Evolutionary conservation across 2,113 vertebrate genomes (phyloP).

Genomic region (Haliaeetus leucogaster): DNA sequence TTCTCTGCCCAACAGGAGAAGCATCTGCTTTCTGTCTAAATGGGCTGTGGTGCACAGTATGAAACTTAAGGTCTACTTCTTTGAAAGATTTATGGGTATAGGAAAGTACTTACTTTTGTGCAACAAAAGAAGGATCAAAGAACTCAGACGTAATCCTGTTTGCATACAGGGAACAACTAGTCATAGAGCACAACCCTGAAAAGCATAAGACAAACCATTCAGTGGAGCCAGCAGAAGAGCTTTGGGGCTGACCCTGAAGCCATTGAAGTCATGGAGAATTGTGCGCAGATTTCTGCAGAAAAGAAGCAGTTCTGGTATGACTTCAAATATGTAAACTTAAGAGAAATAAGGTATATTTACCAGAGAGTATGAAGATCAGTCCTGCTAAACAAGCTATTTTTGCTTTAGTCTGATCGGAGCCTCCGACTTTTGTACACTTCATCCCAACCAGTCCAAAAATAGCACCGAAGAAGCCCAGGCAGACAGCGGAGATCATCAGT

Average conservation of each 20-base stretch:
- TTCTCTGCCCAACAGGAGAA: not conserved
- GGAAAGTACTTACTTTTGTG: constrained; percentile 87
- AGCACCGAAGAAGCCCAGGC: constrained; percentile 88
- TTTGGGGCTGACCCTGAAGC: constrained; percentile 3
- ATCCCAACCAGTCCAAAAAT: constrained; percentile 91
- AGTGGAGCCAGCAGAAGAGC: not conserved
- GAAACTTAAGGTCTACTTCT: not conserved
- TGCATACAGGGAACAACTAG: constrained; percentile 90
- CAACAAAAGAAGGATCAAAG: constrained; percentile 83
- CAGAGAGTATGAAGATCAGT: constrained; percentile 86
- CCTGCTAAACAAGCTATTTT: constrained; percentile 89
- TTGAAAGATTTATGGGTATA: not conserved
- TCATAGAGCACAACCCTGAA: constrained; percentile 89
- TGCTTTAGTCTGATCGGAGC: constrained; percentile 86
- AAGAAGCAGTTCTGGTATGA: not conserved
- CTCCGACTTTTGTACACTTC: constrained; percentile 97
- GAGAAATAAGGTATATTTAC: constrained; percentile 74
- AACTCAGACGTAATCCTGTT: constrained; percentile 86
- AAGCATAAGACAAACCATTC: constrained; percentile 25
- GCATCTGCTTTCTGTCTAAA: not conserved
- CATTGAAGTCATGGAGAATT: not conserved
- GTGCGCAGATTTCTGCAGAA: not conserved
- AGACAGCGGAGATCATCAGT: constrained; percentile 85
- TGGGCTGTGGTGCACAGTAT: rapidly evolving
- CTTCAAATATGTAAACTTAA: not conserved